Evolutionary conservation across 2,113 vertebrate genomes (phyloP), one percentile per base, ranked within the genome.

Genomic region (Onychostoma macrolepis): DNA sequence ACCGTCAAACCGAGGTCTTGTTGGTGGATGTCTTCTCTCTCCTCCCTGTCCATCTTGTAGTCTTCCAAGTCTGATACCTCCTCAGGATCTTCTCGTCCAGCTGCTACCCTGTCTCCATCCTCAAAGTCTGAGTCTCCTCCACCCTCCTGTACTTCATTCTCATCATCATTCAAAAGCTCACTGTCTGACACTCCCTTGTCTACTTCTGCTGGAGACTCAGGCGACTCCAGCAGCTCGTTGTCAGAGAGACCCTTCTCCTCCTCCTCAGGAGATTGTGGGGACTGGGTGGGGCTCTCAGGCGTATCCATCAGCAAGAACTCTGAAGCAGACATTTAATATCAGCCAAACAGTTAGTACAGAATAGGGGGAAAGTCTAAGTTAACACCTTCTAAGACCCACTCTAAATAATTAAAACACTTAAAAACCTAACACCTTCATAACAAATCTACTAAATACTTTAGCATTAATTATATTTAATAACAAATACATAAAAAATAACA

Each of bases 261-360:
- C 81, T 96, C 96, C 85, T 93, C 94, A 0, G 96, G 97, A 89
- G 97, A 99, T 92, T 93, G 95, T 89, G 96, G 96, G 88, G 96
- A 96, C 93, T 94, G 95, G 88, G 95, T 96, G 87, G 97, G 97
- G 95, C 97, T 98, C 94, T 99, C 95, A 63, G 97, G 94, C 89
- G 97, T 96, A 89, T 98, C 98, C 98, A 99, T 99, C 89, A 89
- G 80, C 90, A 88, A 91, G 82, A 87, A 88, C 91, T 93, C 93
- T 89, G 77, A 11, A 88, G 86, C 0, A 90, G 38, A 80, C 50
- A 88, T 80, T 85, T 6, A 85, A 53, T 69, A 19, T 9, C 6
- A 45, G 36, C 43, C 38, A 76, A 48, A 43, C 2, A 76, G 38
- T 75, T 26, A 65, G 12, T 12, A 65, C 4, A 65, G 4, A 30